Conservation (phyloP, 2,797 vertebrate genomes). For the Arrhamphus sclerolepis region DNA sequence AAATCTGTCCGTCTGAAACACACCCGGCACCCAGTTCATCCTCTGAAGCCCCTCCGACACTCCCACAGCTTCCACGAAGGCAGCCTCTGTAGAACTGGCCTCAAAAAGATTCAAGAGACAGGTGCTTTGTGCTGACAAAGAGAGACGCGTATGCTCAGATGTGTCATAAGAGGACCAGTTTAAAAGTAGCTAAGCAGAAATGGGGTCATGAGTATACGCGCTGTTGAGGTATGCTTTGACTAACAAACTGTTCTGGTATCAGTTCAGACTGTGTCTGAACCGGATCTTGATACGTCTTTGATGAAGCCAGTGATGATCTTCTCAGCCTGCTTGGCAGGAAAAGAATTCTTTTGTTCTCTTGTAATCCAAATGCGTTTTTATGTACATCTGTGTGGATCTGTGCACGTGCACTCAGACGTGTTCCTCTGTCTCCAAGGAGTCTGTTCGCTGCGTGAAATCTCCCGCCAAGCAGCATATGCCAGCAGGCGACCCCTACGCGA, state of each 20-base stretch:
- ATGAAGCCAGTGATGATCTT: conserved; percentile 1
- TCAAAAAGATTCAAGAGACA: conserved; percentile 74
- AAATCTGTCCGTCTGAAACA: conserved; percentile 78
- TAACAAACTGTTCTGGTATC: neutral
- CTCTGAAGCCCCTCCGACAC: conserved; percentile 64
- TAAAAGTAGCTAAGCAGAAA: conserved; percentile 15
- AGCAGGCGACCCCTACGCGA: conserved; percentile 61
- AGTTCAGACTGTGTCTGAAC: conserved; percentile 1
- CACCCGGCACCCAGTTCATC: conserved; percentile 57
- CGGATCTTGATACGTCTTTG: conserved; percentile 7
- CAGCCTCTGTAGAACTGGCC: conserved; percentile 59
- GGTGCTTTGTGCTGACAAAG: conserved; percentile 48
- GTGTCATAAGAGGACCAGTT: neutral
- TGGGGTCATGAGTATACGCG: neutral
- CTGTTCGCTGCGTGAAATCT: conserved; percentile 73
- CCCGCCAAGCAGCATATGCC: conserved; percentile 64
- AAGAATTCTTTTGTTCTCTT: neutral
- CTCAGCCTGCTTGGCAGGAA: conserved; percentile 1
- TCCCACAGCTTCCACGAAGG: conserved; percentile 68
- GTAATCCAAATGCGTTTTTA: conserved; percentile 6
- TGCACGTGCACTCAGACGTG: conserved; percentile 14
- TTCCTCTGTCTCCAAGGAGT: conserved; percentile 59
- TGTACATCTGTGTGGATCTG: conserved; percentile 12
- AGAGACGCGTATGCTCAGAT: neutral
- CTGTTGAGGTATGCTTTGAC: conserved; percentile 1